phyloP scores from a whole-genome alignment of 2,888 invertebrate species.

The Auanema freiburgensis region DNA sequence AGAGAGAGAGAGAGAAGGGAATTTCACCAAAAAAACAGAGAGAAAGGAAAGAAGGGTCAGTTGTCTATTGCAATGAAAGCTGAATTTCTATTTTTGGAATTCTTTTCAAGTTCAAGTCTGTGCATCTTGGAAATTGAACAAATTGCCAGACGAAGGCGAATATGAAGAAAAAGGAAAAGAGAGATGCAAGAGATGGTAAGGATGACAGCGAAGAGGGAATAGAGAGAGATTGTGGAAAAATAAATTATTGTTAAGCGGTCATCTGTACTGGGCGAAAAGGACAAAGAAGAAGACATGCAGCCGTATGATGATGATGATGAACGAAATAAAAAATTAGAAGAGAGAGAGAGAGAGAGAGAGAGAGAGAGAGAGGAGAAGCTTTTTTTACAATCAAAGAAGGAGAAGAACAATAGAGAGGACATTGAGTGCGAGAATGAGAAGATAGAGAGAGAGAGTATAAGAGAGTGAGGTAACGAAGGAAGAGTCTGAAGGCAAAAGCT shows the following conservation, averaged over 20 bases:
- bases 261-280: not conserved
- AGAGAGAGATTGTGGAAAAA: no score
- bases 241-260: not conserved
- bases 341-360: not conserved
- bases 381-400: not conserved
- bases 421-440: constrained; percentile 9
- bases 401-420: no score
- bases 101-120: not conserved
- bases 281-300: constrained; percentile 11
- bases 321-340: constrained; percentile 7
- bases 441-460: constrained; percentile 7
- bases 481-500: not conserved
- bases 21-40: not conserved
- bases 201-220: not conserved
- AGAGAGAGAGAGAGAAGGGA: constrained; percentile 11
- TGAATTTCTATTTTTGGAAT: no score
- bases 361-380: not conserved
- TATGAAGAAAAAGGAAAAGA: constrained; percentile 4
- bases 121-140: constrained; percentile 1
- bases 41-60: not conserved
- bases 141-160: not conserved
- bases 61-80: no score
- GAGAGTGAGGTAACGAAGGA: not conserved
- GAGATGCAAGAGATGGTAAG: not conserved
- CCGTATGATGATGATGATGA: constrained; percentile 16